Evolutionary conservation across 1,140 invertebrate genomes (phyloP).

Genomic region (Tribolium madens): DNA sequence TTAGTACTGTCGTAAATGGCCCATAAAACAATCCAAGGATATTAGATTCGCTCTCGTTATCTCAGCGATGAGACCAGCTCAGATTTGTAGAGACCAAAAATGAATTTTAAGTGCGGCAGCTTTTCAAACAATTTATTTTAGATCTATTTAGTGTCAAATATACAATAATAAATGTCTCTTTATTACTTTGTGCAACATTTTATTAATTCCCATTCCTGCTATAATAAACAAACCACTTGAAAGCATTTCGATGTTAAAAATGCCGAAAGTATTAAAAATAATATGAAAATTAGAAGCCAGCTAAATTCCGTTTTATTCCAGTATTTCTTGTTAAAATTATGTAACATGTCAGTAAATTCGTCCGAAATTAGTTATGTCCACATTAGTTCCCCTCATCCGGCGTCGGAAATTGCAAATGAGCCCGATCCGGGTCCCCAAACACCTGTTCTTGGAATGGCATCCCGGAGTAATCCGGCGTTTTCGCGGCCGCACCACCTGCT

Average conservation of each 20-base stretch:
- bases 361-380: not conserved
- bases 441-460: slow-evolving; percentile 15
- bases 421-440: slow-evolving; percentile 15
- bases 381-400: not conserved
- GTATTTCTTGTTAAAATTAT: not conserved
- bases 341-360: not conserved
- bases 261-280: not conserved
- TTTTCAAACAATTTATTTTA: not conserved
- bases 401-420: slow-evolving; percentile 25
- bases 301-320: not conserved
- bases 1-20: slow-evolving; percentile 16
- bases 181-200: not conserved
- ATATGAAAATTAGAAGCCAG: no score
- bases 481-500: slow-evolving; percentile 19
- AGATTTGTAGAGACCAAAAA: not conserved
- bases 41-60: slow-evolving; percentile 18
- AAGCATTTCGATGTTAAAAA: not conserved
- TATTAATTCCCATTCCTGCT: not conserved
- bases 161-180: not conserved
- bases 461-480: slow-evolving; percentile 24
- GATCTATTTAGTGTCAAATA: no score
- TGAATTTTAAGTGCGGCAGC: not conserved
- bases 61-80: not conserved
- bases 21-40: slow-evolving; percentile 24
- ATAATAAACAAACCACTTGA: not conserved